Evolutionary conservation across 2,888 invertebrate genomes (phyloP).

Genomic region (Epiblema foenella): DNA sequence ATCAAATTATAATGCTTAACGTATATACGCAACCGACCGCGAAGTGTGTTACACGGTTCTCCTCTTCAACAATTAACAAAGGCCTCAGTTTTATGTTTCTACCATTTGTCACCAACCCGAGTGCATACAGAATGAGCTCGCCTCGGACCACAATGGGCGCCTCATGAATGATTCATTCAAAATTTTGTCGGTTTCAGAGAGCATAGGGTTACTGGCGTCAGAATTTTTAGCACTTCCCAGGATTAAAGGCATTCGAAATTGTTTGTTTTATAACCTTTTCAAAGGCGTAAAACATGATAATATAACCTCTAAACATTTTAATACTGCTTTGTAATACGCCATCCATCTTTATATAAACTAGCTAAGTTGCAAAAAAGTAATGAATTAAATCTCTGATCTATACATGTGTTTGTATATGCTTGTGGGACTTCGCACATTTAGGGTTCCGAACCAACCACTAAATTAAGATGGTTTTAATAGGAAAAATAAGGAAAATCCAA

Average conservation of each 20-base stretch:
- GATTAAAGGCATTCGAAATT: background rate
- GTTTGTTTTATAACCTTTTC: no score
- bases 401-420: no score
- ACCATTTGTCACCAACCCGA: constrained; percentile 41
- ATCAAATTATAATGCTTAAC: background rate
- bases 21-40: background rate
- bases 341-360: no score
- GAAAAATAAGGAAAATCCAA: no score
- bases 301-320: no score
- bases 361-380: no score
- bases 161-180: constrained; percentile 57
- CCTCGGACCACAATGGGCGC: constrained; percentile 47
- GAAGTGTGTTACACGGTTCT: constrained; percentile 37
- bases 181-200: constrained; percentile 50
- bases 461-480: no score
- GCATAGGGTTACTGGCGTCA: background rate
- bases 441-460: no score
- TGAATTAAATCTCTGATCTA: no score
- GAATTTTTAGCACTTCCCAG: background rate
- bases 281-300: no score
- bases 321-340: no score
- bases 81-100: constrained; percentile 38
- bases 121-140: constrained; percentile 45
- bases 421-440: no score
- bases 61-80: constrained; percentile 44